phyloP scores from a whole-genome alignment of 2,113 vertebrate species.

The Pipra filicauda region DNA sequence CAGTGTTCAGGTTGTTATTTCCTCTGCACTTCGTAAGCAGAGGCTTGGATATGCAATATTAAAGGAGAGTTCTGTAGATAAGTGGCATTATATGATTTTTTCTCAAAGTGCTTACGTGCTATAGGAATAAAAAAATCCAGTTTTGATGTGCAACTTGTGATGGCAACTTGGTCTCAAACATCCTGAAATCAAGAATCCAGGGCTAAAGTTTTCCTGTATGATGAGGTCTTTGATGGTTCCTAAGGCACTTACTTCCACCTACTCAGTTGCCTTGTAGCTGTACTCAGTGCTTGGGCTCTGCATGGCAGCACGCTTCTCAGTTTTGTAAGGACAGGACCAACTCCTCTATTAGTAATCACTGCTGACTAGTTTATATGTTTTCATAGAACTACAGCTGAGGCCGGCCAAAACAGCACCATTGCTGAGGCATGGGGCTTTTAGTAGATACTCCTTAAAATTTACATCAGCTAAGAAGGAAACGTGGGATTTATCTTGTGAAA shows the following conservation, averaged over 20 bases:
- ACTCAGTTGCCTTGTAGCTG: neutral
- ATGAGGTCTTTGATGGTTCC: neutral
- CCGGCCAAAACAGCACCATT: neutral
- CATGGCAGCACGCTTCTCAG: neutral
- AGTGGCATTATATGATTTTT: neutral
- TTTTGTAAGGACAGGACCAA: neutral
- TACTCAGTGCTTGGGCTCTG: neutral
- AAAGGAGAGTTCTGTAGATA: neutral
- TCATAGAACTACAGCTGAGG: neutral
- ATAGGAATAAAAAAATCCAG: neutral
- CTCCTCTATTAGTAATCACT: neutral
- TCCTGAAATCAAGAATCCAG: neutral
- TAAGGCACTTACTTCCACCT: neutral
- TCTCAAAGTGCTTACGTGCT: neutral
- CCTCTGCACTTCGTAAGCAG: neutral
- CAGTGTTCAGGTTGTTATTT: neutral
- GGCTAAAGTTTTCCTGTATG: neutral
- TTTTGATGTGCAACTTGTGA: accelerated
- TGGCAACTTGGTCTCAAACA: neutral
- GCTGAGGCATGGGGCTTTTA: neutral
- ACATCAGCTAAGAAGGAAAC: neutral
- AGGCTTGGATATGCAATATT: neutral
- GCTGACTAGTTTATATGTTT: neutral
- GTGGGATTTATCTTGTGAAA: neutral
- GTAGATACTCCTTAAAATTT: neutral